Base-by-base conservation (phyloP, 1,140 invertebrate species). In the Parapsyche elsis region DNA sequence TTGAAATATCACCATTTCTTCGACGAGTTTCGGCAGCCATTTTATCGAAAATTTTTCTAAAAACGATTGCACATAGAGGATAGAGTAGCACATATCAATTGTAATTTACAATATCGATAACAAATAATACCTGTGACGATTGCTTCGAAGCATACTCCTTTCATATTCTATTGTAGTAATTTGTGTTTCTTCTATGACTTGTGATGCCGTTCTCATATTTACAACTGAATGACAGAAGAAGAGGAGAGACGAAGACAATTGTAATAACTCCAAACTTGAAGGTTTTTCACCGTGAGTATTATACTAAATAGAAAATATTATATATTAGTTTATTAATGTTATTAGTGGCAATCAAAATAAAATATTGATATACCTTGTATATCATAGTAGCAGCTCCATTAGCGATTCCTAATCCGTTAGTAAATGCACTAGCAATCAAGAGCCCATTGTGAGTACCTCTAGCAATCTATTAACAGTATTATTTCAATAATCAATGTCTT, bases 201-300 rank as follows among this genome's bases (percentile, higher is more conserved):
- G 84, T 57, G 80, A 75, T 23, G 85, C 86, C 7, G 85, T 82
- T 81, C 78, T 86, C 30, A 85, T 85, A 80, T 84, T 86, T 26
- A 87, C 85, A 7, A 87, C 83, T 5, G 87, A 84, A 80, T 88
- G 85, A 14, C 84, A 85, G 73, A 88, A 87, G 83, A 88, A 88
- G 9, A 88, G 79, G 26, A 87, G 59, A 9, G 87, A 87, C 1
- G 88, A 84, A 38, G 84, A 83, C 12, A 88, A 78, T 80, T 88
- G 87, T n/a, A 88, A 71, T 14, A 87, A 30, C 80, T 83, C 80
- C 7, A 83, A 61, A 9, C 10, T 64, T n/a, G 61, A 78, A 16
- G 82, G 82, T 53, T 5, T 75, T 26, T 79, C 78, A 16, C 80
- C 24, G 85, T 46, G 80, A 85, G 87, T 0, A 70, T 81, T 26